phyloP scores from a whole-genome alignment of 2,888 invertebrate genomes.

The Protonemura montana region DNA sequence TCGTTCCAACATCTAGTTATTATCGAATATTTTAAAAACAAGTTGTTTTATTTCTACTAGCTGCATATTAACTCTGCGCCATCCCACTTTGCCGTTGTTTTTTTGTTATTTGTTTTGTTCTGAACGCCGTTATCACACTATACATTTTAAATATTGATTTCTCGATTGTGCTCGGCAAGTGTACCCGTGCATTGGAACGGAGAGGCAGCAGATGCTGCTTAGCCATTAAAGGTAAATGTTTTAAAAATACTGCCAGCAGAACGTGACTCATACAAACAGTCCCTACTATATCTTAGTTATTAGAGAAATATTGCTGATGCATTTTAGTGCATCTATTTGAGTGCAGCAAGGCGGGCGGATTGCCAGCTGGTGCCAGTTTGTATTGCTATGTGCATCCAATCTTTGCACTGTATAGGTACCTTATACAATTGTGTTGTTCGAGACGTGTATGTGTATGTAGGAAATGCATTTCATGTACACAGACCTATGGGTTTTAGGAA shows the following conservation, averaged over 20 bases:
- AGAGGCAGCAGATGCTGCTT: not conserved
- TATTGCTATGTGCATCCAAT: not conserved
- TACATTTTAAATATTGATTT: not conserved
- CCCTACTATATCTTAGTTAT: slow-evolving; percentile 10
- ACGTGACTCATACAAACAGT: too few species aligned
- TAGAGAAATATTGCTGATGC: slow-evolving; percentile 24
- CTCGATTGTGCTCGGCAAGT: not conserved
- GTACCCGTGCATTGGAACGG: not conserved
- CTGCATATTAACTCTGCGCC: not conserved
- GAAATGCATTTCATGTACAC: not conserved
- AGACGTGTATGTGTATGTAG: not conserved
- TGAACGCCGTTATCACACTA: not conserved
- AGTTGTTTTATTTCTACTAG: not conserved
- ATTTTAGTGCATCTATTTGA: slow-evolving; percentile 21
- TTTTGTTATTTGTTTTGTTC: too few species aligned
- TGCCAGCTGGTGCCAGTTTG: not conserved
- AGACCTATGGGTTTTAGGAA: not conserved
- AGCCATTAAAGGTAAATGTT: not conserved
- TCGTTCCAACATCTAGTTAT: not conserved
- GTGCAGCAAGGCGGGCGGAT: not conserved
- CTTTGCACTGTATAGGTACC: not conserved
- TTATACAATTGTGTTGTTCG: not conserved
- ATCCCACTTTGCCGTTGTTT: not conserved
- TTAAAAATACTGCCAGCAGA: not conserved
- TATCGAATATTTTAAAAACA: not conserved